Percentiles rank a stretch among this genome's conserved stretches.
These are phyloP conservation scores for Cenopis cana DNA, from an alignment of 2,888 invertebrate species.

Conservation along the genomic window DNA sequence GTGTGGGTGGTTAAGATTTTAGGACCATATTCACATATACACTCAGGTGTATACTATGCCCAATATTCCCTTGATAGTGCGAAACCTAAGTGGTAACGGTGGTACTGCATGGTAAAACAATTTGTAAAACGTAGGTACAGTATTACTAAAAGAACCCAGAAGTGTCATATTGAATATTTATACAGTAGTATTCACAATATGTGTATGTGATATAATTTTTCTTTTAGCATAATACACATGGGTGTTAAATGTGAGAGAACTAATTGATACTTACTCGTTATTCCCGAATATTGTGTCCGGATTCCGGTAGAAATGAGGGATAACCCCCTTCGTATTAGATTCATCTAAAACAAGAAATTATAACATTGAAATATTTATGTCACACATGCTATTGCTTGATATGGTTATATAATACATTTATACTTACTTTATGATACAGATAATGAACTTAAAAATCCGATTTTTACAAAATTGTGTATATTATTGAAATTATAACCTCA, in stretches of 20 bases:
- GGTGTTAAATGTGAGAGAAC: too few relatives aligned
- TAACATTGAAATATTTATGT: constrained; percentile 39
- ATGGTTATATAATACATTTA: neutral
- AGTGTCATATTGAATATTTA: neutral
- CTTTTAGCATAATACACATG: neutral
- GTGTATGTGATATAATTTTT: neutral
- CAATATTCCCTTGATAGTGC: too few relatives aligned
- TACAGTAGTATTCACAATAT: neutral
- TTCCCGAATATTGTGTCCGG: constrained; percentile 63
- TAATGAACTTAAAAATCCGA: neutral
- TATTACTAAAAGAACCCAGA: too few relatives aligned
- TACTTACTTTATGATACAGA: constrained; percentile 24
- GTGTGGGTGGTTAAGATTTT: too few relatives aligned
- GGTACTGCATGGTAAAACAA: too few relatives aligned
- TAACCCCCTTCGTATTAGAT: constrained; percentile 71
- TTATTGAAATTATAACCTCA: constrained; percentile 42
- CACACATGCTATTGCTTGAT: neutral
- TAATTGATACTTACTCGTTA: constrained; percentile 59
- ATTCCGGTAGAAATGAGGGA: constrained; percentile 69
- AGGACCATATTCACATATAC: too few relatives aligned
- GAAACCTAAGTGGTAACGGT: too few relatives aligned
- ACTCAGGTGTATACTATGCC: too few relatives aligned
- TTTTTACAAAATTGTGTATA: constrained; percentile 30
- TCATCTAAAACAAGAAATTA: constrained; percentile 69
- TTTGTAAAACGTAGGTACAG: too few relatives aligned